Conservation (phyloP, 2,797 vertebrate genomes). For the Cetoscarus ocellatus region DNA sequence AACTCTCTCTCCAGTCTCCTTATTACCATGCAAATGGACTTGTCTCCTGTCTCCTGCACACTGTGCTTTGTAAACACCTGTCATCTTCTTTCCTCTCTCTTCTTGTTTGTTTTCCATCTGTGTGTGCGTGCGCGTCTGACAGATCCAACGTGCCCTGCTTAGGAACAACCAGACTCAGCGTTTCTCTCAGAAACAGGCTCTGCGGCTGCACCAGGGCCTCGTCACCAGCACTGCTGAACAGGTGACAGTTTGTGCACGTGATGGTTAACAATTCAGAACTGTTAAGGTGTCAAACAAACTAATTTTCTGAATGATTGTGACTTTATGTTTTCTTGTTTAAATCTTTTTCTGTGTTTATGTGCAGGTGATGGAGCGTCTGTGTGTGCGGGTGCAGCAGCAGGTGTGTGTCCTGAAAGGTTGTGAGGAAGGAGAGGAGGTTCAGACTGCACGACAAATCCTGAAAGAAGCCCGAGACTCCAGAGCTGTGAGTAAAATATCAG, state of each 20-base stretch:
- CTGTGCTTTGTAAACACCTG: slow-evolving; percentile 72
- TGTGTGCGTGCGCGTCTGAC: slow-evolving; percentile 30
- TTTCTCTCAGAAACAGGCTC: slow-evolving; percentile 92
- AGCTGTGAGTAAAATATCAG: slow-evolving; percentile 82
- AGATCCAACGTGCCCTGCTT: slow-evolving; percentile 93
- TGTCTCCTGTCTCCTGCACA: slow-evolving; percentile 55
- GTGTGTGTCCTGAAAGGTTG: slow-evolving; percentile 89
- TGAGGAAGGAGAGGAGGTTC: slow-evolving; percentile 90
- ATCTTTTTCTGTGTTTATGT: slow-evolving; percentile 45
- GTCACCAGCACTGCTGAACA: slow-evolving; percentile 95
- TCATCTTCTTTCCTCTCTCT: slow-evolving; percentile 45
- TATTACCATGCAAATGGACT: slow-evolving; percentile 76
- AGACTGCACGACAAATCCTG: slow-evolving; percentile 90
- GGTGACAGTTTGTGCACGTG: slow-evolving; percentile 67
- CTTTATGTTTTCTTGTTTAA: neutral
- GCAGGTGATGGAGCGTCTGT: slow-evolving; percentile 93
- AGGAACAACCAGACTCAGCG: slow-evolving; percentile 95
- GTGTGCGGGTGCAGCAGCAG: slow-evolving; percentile 91
- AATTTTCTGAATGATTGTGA: neutral
- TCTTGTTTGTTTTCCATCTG: slow-evolving; percentile 36
- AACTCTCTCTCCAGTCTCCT: slow-evolving; percentile 52
- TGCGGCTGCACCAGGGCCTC: slow-evolving; percentile 92
- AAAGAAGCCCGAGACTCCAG: slow-evolving; percentile 93
- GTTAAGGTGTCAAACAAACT: neutral
- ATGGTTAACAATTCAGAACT: neutral